Conservation (phyloP, 2,113 vertebrate genomes). For the Calcarius ornatus region DNA sequence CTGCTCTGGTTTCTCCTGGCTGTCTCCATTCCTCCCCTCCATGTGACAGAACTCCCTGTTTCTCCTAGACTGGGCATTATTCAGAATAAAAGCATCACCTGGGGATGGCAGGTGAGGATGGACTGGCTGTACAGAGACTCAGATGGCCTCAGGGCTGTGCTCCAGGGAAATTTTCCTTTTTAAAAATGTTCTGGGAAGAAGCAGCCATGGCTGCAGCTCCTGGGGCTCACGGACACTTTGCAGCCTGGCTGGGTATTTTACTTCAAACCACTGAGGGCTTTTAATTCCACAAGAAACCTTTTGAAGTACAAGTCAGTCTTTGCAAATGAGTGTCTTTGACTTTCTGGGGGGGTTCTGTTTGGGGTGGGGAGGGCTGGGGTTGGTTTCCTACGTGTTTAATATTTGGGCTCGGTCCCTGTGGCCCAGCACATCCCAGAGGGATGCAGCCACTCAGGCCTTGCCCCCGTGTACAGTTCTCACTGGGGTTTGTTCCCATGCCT, state of each 20-base stretch:
- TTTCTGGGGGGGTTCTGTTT: not conserved
- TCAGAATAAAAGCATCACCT: not conserved
- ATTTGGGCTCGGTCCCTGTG: not conserved
- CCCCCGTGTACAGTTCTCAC: conserved; percentile 17
- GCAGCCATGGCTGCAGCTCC: not conserved
- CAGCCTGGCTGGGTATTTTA: not conserved
- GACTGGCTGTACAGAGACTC: not conserved
- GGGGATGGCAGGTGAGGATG: not conserved
- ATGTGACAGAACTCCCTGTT: not conserved
- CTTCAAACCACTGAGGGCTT: not conserved
- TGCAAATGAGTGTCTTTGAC: not conserved
- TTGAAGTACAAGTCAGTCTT: conserved; percentile 6
- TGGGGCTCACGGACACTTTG: not conserved
- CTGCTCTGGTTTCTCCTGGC: not conserved
- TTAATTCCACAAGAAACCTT: conserved; percentile 12
- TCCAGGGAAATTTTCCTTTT: not conserved
- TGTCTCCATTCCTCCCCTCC: not conserved
- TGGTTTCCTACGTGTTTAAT: not conserved
- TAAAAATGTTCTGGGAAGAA: not conserved
- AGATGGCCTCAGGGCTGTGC: not conserved
- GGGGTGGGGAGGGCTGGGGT: not conserved
- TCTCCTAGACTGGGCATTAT: not conserved
- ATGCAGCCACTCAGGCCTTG: not conserved
- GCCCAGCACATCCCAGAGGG: not conserved
- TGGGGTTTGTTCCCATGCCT: not conserved